Evolutionary conservation across 2,888 invertebrate species (phyloP), one percentile per base, ranked within the genome.

Genomic region (Drepana falcataria): DNA sequence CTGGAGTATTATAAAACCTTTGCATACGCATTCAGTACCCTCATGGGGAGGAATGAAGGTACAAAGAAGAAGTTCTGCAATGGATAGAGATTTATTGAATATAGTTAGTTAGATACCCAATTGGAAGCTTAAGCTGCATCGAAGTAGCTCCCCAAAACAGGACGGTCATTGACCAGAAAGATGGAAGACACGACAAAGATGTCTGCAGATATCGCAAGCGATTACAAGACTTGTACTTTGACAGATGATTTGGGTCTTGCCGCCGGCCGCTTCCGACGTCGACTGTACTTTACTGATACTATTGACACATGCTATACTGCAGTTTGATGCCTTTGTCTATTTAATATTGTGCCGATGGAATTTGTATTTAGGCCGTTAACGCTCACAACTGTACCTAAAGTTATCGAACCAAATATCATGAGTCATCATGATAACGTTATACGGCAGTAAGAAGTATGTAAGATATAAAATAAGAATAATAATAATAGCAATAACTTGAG

Each of bases 231-330:
- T 81, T 65, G 69, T 57, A 64, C 77, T 71, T 85, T 87, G 91
- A 90, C 90, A 90, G 79, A 74, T 91, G 91, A 90, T 89, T 88
- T 86, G 88, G 91, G 91, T 91, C 80, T 77, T 58, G 66, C 61
- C 64, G 78, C 78, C 83, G 77, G 77, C 77, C 81, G 79, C 72
- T 83, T 87, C 87, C 87, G 84, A 65, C 59, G 60, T 56, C 71
- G 68, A 61, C 70, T 70, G 65, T 63, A 61, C 66, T 59, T 53
- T 54, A 48, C 64, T 55, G 59, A 64, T 82, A 72, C 75, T 84
- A 83, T 85, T 80, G 85, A 81, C 81, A 83, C 77, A 69, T 71
- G 75, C 68, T 60, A 9, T 9, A 54, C 40, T 51, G 40, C 55
- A 63, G 66, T 69, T 64, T 60, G 59, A 59, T 55, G 55, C 55